These are phyloP conservation scores for Eristalis tenax DNA, from an alignment of 2,888 invertebrate genomes.

Conservation along the genomic window DNA sequence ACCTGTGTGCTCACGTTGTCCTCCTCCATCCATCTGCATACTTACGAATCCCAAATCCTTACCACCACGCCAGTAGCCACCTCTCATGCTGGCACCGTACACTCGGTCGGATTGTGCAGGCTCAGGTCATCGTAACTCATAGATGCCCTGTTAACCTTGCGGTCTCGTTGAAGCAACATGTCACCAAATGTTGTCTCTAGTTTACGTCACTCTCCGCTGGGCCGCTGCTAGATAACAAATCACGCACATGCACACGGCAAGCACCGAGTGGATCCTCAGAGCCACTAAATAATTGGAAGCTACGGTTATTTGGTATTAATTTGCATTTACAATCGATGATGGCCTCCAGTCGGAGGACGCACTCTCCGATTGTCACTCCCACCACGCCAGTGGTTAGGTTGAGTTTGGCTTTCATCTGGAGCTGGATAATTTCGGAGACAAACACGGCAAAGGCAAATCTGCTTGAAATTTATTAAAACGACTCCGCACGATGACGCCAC, in stretches of 20 bases:
- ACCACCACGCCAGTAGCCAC: neutral
- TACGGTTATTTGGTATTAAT: slow-evolving; percentile 63
- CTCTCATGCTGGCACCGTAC: neutral
- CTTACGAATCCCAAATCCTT: neutral
- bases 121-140: neutral
- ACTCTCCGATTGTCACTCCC: neutral
- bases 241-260: neutral
- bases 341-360: slow-evolving; percentile 33
- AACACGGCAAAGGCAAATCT: slow-evolving; percentile 42
- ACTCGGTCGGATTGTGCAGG: neutral
- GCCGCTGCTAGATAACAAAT: slow-evolving; percentile 26
- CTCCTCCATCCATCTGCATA: neutral
- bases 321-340: slow-evolving; percentile 58
- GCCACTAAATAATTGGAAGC: slow-evolving; percentile 59
- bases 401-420: neutral
- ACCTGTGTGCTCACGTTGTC: too few species aligned
- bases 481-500: slow-evolving; percentile 10
- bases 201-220: slow-evolving; percentile 14
- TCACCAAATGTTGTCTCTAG: slow-evolving; percentile 46
- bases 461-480: slow-evolving; percentile 57
- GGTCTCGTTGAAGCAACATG: slow-evolving; percentile 51
- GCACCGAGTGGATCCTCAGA: slow-evolving; percentile 19
- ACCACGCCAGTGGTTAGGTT: neutral
- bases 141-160: slow-evolving; percentile 7
- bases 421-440: slow-evolving; percentile 35